Conservation (phyloP, 2,113 vertebrate genomes). For the Abramis brama region DNA sequence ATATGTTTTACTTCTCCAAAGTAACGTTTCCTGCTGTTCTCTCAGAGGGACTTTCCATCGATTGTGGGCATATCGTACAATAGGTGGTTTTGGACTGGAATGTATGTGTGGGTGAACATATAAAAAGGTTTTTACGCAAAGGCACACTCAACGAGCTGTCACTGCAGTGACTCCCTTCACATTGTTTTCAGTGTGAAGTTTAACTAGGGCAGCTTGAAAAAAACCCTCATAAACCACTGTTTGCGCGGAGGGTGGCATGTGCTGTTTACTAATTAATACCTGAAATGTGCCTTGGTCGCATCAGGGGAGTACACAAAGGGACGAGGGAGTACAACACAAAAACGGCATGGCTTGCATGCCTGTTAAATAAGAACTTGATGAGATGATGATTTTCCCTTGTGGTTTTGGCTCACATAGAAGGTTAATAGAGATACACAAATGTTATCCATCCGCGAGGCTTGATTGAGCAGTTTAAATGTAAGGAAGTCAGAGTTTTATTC, state of each 20-base stretch:
- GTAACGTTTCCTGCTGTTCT: slow-evolving; percentile 37
- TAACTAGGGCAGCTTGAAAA: slow-evolving; percentile 4
- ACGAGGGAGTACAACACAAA: background rate
- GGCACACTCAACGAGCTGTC: background rate
- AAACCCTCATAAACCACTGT: background rate
- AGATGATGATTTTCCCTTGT: background rate
- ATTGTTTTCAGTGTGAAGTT: slow-evolving; percentile 25
- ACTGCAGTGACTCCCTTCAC: background rate
- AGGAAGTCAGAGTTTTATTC: background rate
- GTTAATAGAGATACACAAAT: background rate
- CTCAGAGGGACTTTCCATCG: slow-evolving; percentile 34
- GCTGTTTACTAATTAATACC: slow-evolving; percentile 62
- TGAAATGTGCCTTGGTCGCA: background rate
- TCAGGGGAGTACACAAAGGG: background rate
- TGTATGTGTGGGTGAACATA: slow-evolving; percentile 15
- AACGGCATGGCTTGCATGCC: background rate
- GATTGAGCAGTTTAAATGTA: background rate
- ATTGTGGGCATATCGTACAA: background rate
- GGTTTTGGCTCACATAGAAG: background rate
- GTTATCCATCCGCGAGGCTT: background rate
- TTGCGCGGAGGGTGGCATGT: slow-evolving; percentile 52
- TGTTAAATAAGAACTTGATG: slow-evolving; percentile 40
- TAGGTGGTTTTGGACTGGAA: slow-evolving; percentile 19
- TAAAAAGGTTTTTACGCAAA: slow-evolving; percentile 32
- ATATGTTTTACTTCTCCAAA: background rate